These are phyloP conservation scores for Cardiocondyla obscurior DNA, from an alignment of 1,140 invertebrate species.

Conservation along the genomic window DNA sequence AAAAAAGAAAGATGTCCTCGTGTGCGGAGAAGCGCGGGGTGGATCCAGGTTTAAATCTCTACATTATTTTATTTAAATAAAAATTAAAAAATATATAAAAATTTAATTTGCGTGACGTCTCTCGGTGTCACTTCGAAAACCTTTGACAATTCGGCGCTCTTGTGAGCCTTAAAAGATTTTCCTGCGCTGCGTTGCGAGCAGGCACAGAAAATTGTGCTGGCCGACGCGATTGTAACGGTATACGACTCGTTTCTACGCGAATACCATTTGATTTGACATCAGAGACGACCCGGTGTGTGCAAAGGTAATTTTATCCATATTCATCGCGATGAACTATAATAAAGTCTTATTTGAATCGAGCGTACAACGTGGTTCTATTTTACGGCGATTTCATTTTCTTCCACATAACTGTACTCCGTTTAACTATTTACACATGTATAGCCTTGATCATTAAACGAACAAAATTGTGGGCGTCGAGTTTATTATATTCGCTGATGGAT, in stretches of 20 bases:
- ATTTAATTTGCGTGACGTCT: too few species aligned
- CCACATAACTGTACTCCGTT: slow-evolving; percentile 29
- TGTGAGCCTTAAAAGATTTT: background rate
- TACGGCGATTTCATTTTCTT: background rate
- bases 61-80: too few species aligned
- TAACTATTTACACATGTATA: background rate
- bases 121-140: background rate
- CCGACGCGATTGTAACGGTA: slow-evolving; percentile 40
- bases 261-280: slow-evolving; percentile 52
- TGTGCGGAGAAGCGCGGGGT: too few species aligned
- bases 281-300: slow-evolving; percentile 18
- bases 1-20: too few species aligned
- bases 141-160: slow-evolving; percentile 14
- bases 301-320: slow-evolving; percentile 40
- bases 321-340: slow-evolving; percentile 45
- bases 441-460: background rate
- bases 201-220: background rate
- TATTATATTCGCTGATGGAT: background rate
- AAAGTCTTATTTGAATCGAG: slow-evolving; percentile 40
- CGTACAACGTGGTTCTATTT: slow-evolving; percentile 14
- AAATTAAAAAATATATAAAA: too few species aligned
- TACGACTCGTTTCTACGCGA: slow-evolving; percentile 46
- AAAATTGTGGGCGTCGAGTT: background rate
- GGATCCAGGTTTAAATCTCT: too few species aligned
- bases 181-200: background rate